A percentile compares a stretch with the other conserved stretches of the same genome.
phyloP scores from a whole-genome alignment of 2,113 vertebrate genomes.

The Brachyhypopomus occidentalis region DNA sequence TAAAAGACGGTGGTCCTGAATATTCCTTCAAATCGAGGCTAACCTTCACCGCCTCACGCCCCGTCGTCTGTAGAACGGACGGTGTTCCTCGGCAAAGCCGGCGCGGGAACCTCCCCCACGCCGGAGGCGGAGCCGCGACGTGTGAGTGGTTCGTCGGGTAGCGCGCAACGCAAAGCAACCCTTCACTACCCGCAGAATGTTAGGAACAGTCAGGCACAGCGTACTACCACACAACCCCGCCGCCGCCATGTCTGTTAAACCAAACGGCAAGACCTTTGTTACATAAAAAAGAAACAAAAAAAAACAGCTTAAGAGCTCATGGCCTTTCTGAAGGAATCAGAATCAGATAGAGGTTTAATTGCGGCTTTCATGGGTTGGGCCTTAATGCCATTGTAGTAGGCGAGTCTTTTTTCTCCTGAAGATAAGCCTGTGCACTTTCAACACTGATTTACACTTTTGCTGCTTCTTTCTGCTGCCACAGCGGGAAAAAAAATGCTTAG shows the following conservation, averaged over 20 bases:
- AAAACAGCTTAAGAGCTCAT: not conserved
- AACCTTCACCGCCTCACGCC: slow-evolving; percentile 10
- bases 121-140: too few relatives aligned
- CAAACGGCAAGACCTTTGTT: slow-evolving; percentile 31
- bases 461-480: slow-evolving; percentile 64
- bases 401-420: slow-evolving; percentile 38
- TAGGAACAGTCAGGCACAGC: too few relatives aligned
- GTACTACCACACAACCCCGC: slow-evolving; percentile 1
- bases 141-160: too few relatives aligned
- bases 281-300: slow-evolving; percentile 1
- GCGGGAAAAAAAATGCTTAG: slow-evolving; percentile 72
- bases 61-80: too few relatives aligned
- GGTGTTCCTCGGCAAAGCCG: too few relatives aligned
- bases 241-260: slow-evolving; percentile 20
- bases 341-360: slow-evolving; percentile 57
- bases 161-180: not conserved
- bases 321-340: slow-evolving; percentile 37
- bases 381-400: slow-evolving; percentile 53
- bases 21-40: slow-evolving; percentile 59
- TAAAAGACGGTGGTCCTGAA: slow-evolving; percentile 63
- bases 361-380: slow-evolving; percentile 47
- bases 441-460: slow-evolving; percentile 62
- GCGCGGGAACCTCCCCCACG: too few relatives aligned
- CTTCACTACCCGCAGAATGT: not conserved
- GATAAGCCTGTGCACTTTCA: slow-evolving; percentile 70